phyloP scores from a whole-genome alignment of 1,140 invertebrate species.

The Ceratina japonica region DNA sequence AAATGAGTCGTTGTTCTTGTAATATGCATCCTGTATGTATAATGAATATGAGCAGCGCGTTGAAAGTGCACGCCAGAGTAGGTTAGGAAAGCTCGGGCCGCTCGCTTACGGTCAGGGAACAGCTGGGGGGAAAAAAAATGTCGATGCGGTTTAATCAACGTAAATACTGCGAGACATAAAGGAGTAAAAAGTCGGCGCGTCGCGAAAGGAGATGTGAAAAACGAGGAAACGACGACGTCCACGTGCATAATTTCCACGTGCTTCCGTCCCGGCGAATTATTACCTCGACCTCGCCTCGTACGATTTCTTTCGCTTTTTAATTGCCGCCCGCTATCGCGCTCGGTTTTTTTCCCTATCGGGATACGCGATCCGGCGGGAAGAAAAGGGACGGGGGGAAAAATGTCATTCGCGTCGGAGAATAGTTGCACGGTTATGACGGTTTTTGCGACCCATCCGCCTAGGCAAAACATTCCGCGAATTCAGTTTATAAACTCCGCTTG shows the following conservation, averaged over 20 bases:
- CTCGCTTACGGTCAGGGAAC: not conserved
- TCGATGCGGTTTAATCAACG: conserved; percentile 18
- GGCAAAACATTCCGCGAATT: not conserved
- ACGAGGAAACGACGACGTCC: conserved; percentile 28
- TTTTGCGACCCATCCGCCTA: not conserved
- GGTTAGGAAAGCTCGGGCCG: not conserved
- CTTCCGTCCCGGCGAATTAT: conserved; percentile 29
- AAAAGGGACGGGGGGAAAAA: not conserved
- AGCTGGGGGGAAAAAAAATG: conserved; percentile 3
- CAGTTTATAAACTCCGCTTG: conserved; percentile 9
- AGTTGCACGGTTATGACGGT: conserved; percentile 4
- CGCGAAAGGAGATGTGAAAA: conserved; percentile 18
- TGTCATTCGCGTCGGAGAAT: not conserved
- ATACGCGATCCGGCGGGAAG: not conserved
- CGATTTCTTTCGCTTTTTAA: conserved; percentile 30
- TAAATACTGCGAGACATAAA: conserved; percentile 2
- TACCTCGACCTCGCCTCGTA: not conserved
- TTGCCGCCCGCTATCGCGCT: not conserved
- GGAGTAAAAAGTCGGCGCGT: not conserved
- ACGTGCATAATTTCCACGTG: conserved; percentile 28
- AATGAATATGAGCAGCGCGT: no score
- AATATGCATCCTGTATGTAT: no score
- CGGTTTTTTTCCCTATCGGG: not conserved
- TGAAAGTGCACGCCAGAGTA: no score
- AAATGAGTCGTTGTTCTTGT: no score